Conservation (phyloP, 2,113 vertebrate genomes). For the Gracilinanus agilis region DNA sequence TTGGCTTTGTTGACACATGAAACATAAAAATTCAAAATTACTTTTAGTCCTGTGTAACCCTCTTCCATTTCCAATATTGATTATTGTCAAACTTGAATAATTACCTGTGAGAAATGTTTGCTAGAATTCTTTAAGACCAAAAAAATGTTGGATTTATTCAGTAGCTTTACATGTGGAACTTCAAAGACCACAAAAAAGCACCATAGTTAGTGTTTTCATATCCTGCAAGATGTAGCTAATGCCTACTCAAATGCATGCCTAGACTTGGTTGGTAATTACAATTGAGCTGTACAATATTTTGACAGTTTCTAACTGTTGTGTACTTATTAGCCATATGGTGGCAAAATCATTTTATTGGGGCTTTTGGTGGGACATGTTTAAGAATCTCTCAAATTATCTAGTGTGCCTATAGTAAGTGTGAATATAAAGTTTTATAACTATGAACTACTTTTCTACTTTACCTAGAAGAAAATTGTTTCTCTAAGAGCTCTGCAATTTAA, state of each 20-base stretch:
- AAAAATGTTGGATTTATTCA: slow-evolving; percentile 69
- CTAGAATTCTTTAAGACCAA: slow-evolving; percentile 58
- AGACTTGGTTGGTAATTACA: slow-evolving; percentile 88
- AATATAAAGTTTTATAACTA: slow-evolving; percentile 74
- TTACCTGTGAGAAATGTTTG: slow-evolving; percentile 35
- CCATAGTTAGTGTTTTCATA: slow-evolving; percentile 78
- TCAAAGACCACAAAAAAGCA: slow-evolving; percentile 55
- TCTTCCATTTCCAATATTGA: neutral
- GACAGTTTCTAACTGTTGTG: slow-evolving; percentile 88
- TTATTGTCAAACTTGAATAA: neutral
- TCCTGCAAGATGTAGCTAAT: slow-evolving; percentile 82
- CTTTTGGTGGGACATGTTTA: slow-evolving; percentile 76
- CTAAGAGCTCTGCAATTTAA: slow-evolving; percentile 67
- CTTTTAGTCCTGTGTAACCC: neutral
- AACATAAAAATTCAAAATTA: neutral
- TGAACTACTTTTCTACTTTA: slow-evolving; percentile 77
- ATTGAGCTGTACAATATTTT: slow-evolving; percentile 89
- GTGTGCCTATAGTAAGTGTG: slow-evolving; percentile 68
- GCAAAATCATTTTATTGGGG: slow-evolving; percentile 79
- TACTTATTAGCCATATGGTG: slow-evolving; percentile 84
- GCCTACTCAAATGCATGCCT: slow-evolving; percentile 85
- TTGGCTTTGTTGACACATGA: neutral
- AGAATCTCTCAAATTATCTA: slow-evolving; percentile 77
- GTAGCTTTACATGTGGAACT: slow-evolving; percentile 66
- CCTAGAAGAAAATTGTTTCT: slow-evolving; percentile 63